A percentile compares a stretch with the other conserved stretches of the same genome.
These are phyloP conservation scores for Orthosia cruda DNA, from an alignment of 2,888 invertebrate species.

Conservation along the genomic window DNA sequence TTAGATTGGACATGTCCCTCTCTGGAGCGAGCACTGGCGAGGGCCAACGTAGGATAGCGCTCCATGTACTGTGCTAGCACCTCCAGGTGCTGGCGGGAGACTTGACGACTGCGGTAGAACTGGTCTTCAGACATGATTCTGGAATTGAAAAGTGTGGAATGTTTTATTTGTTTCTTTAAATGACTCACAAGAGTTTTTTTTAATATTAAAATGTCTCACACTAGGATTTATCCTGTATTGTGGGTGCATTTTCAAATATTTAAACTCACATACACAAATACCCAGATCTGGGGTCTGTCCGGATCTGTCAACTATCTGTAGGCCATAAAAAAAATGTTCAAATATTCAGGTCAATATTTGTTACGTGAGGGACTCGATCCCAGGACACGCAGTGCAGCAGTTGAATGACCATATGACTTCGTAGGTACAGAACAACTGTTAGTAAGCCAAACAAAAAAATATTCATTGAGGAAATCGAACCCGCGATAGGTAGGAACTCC, in stretches of 20 bases:
- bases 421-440: neutral
- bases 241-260: too few species aligned
- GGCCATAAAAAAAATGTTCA: too few species aligned
- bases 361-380: neutral
- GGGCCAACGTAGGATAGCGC: slow-evolving; percentile 66
- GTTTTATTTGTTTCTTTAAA: too few species aligned
- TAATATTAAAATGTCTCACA: too few species aligned
- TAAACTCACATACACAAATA: too few species aligned
- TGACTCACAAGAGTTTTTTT: too few species aligned
- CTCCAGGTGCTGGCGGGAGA: slow-evolving; percentile 65
- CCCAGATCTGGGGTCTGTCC: too few species aligned
- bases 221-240: too few species aligned
- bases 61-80: slow-evolving; percentile 71
- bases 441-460: neutral
- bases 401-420: too few species aligned
- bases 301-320: too few species aligned
- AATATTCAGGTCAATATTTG: neutral
- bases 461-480: neutral
- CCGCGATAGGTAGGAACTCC: neutral
- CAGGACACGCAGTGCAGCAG: too few species aligned
- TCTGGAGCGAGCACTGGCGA: slow-evolving; percentile 65
- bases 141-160: neutral
- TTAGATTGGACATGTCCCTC: slow-evolving; percentile 60
- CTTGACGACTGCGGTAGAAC: slow-evolving; percentile 58
- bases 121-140: slow-evolving; percentile 54